A percentile compares a stretch with the other conserved stretches of the same genome.
phyloP scores from a whole-genome alignment of 1,140 invertebrate species.

The Armadillidium nasatum region DNA sequence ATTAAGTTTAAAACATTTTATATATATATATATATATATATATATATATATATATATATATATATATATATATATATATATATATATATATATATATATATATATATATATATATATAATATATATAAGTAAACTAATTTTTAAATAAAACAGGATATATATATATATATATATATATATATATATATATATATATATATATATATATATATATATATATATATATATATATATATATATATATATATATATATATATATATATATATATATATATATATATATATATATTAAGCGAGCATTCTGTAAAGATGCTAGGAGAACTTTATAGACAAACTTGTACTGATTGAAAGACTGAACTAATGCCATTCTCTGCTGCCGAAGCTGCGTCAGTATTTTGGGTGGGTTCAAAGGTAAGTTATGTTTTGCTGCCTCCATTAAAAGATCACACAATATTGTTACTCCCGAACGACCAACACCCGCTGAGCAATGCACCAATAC shows the following conservation, averaged over 20 bases:
- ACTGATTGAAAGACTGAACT: slow-evolving; percentile 80
- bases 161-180: slow-evolving; percentile 22
- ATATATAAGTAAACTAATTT: not conserved
- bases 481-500: slow-evolving; percentile 65
- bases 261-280: slow-evolving; percentile 10
- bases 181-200: slow-evolving; percentile 10
- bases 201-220: slow-evolving; percentile 19
- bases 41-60: not conserved
- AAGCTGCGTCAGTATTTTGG: slow-evolving; percentile 66
- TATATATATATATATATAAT: slow-evolving; percentile 4
- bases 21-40: slow-evolving; percentile 2
- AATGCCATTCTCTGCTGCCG: slow-evolving; percentile 77
- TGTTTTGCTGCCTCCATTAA: slow-evolving; percentile 79
- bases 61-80: not conserved
- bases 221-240: slow-evolving; percentile 13
- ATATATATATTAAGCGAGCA: slow-evolving; percentile 68
- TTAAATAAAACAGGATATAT: slow-evolving; percentile 1
- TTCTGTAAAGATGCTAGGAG: slow-evolving; percentile 78
- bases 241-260: slow-evolving; percentile 23
- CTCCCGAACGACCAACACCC: slow-evolving; percentile 66
- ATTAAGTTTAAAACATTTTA: not conserved
- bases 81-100: not conserved
- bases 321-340: slow-evolving; percentile 79
- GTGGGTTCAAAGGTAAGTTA: slow-evolving; percentile 65
- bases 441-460: slow-evolving; percentile 71